Evolutionary conservation across 2,888 invertebrate genomes (phyloP), one percentile per base, ranked within the genome.

Genomic region (Aplocera efformata): DNA sequence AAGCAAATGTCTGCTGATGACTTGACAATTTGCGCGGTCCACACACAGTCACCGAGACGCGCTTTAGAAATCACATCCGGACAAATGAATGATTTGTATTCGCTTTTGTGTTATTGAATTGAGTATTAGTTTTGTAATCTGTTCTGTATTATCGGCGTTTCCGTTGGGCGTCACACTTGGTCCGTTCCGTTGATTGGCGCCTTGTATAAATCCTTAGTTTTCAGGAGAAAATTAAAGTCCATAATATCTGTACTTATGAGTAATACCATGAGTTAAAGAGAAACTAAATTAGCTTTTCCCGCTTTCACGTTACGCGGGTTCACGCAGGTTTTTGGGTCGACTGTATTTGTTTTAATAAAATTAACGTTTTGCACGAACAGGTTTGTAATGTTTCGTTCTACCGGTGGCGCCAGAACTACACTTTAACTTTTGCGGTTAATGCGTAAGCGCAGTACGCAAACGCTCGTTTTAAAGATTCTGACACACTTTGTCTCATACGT

Each of bases 381-480:
- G 82, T 78, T 79, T 70, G 42, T 51, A 60, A 68, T 68, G 70
- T 73, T 76, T 73, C 65, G 68, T 67, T 59, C 32, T 29, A 60
- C 56, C 50, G 37, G 60, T 63, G 72, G 73, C 76, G 73, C 72
- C 72, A 53, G 52, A 57, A 51, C 60, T 66, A 59, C 61, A 63
- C 60, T 71, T 78, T 79, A 60, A 63, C 60, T 71, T 78, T 79
- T 74, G 79, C 75, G 79, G 81, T 79, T 79, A 75, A 79, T 71
- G 75, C 72, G 76, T 72, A 73, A 67, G 62, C 67, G 60, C 69
- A 67, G 60, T 60, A 50, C 56, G 59, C 73, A 70, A 71, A 72
- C 67, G 67, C 55, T 53, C 68, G 65, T 74, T 79, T 77, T 36
- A 43, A 79, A 72, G 69, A 70, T 74, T 78, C 72, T 80, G 85